These are phyloP conservation scores for Coremacera marginata DNA, from an alignment of 2,888 invertebrate species.

Conservation along the genomic window DNA sequence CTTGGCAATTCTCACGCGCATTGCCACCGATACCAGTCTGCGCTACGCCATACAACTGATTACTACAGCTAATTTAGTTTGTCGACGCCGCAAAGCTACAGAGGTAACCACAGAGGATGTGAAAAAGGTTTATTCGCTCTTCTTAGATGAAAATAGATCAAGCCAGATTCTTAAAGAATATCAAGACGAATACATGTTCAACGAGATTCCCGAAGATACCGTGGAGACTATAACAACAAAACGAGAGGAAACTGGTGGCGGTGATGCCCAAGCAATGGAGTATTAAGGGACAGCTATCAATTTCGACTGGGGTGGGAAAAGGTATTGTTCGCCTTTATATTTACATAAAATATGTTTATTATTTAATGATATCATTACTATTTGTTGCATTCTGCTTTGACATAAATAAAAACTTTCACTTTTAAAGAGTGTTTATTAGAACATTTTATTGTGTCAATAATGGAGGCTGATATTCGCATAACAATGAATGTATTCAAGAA, in stretches of 20 bases:
- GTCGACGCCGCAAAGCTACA: constrained; percentile 86
- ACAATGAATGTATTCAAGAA: too few relatives aligned
- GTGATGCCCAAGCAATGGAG: constrained; percentile 65
- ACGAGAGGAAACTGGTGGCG: constrained; percentile 54
- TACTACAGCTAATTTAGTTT: constrained; percentile 95
- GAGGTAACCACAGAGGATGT: constrained; percentile 91
- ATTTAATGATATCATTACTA: neutral
- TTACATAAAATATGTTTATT: neutral
- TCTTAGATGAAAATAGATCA: constrained; percentile 93
- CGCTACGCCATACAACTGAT: constrained; percentile 98
- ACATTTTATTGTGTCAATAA: too few relatives aligned
- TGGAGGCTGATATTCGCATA: too few relatives aligned
- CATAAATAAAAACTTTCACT: constrained; percentile 46
- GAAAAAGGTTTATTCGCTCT: constrained; percentile 93
- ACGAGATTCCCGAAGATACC: constrained; percentile 70
- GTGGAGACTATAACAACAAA: constrained; percentile 54
- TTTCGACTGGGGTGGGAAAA: neutral
- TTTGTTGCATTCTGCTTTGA: constrained; percentile 27
- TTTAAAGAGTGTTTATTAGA: too few relatives aligned
- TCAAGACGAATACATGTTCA: constrained; percentile 96
- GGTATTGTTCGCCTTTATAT: neutral
- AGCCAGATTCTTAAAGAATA: constrained; percentile 95
- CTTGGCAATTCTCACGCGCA: constrained; percentile 88
- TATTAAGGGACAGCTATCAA: constrained; percentile 47
- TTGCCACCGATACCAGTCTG: constrained; percentile 93